These are phyloP conservation scores for Pecten maximus DNA, from an alignment of 2,888 invertebrate genomes.

Conservation along the genomic window DNA sequence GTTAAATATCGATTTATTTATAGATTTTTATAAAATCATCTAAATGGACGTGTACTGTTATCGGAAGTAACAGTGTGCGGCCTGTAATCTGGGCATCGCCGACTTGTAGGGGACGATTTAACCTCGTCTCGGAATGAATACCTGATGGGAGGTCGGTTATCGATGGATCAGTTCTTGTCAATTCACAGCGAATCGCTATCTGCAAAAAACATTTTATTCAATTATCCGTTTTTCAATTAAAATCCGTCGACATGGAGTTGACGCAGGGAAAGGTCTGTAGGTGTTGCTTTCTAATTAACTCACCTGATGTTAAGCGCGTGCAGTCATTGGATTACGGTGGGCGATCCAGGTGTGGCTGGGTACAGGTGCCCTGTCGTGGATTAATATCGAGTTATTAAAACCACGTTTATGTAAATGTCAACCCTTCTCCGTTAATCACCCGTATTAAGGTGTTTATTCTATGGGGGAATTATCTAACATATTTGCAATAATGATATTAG, in stretches of 20 bases:
- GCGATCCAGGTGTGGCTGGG: neutral
- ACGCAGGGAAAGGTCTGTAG: neutral
- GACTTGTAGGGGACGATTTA: neutral
- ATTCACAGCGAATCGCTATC: neutral
- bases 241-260: neutral
- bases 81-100: neutral
- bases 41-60: neutral
- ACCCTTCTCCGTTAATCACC: neutral
- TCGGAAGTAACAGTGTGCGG: neutral
- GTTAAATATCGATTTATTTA: neutral
- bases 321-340: neutral
- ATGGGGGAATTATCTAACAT: neutral
- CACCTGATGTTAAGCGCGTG: neutral
- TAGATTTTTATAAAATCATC: conserved; percentile 6
- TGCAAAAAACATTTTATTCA: neutral
- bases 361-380: neutral
- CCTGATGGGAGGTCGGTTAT: neutral
- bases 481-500: neutral
- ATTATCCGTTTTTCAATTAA: conserved; percentile 27
- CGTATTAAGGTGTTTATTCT: neutral
- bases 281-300: conserved; percentile 28
- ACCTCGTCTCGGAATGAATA: neutral
- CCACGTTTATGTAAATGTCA: neutral
- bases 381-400: neutral
- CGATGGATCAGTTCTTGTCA: neutral